Evolutionary conservation across 2,113 vertebrate genomes (phyloP).

Genomic region (Lamprotornis superbus): DNA sequence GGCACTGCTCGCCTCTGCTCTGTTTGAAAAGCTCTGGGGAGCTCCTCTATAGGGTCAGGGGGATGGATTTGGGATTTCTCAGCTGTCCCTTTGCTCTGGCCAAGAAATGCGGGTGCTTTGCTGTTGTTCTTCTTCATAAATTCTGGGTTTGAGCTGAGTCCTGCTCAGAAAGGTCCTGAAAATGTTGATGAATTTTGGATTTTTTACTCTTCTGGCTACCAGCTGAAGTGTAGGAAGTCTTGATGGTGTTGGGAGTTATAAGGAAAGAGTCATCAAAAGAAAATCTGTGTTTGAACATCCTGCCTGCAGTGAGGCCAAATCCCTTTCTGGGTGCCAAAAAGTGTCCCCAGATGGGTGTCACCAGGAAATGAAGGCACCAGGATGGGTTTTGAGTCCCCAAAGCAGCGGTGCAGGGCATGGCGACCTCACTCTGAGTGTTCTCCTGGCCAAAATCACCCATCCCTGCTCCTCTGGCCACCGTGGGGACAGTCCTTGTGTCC

Average conservation of each 20-base stretch:
- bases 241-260: fast-evolving
- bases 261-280: fast-evolving
- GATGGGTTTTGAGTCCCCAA: background rate
- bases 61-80: background rate
- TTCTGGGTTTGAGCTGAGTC: fast-evolving
- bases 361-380: background rate
- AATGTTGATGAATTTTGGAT: fast-evolving
- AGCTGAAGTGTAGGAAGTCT: fast-evolving
- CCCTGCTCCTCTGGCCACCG: fast-evolving
- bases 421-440: fast-evolving
- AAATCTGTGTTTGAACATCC: background rate
- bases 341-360: fast-evolving
- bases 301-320: fast-evolving
- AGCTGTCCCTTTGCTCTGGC: fast-evolving
- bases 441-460: fast-evolving
- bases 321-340: background rate
- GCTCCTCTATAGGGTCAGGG: fast-evolving
- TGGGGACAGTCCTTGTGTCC: fast-evolving
- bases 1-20: fast-evolving
- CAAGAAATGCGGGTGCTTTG: fast-evolving
- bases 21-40: background rate
- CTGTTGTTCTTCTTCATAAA: fast-evolving
- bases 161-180: background rate
- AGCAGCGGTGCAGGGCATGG: fast-evolving
- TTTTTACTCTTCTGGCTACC: fast-evolving